Conservation (phyloP, 2,113 vertebrate genomes). For the Pholis gunnellus region DNA sequence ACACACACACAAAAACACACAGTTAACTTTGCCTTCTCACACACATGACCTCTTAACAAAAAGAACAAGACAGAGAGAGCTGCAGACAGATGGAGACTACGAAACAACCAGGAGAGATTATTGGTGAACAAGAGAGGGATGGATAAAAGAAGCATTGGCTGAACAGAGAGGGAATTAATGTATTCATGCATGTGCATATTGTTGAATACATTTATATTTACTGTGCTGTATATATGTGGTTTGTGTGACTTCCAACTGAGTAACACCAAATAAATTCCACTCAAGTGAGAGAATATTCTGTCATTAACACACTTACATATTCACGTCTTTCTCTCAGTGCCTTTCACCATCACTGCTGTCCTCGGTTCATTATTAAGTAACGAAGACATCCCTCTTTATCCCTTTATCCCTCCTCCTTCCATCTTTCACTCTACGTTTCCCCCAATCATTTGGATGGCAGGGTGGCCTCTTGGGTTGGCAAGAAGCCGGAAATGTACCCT, state of each 20-base stretch:
- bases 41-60: slow-evolving; percentile 29
- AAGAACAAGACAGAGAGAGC: slow-evolving; percentile 2
- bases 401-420: background rate
- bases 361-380: slow-evolving; percentile 14
- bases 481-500: background rate
- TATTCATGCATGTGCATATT: background rate
- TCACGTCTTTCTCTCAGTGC: background rate
- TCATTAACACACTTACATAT: background rate
- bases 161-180: slow-evolving; percentile 22
- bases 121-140: background rate
- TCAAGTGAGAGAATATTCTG: background rate
- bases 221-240: background rate
- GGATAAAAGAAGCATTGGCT: slow-evolving; percentile 25
- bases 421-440: background rate
- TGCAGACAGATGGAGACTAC: background rate
- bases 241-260: background rate
- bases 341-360: background rate
- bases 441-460: background rate
- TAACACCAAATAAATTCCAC: slow-evolving; percentile 22
- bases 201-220: slow-evolving; percentile 21
- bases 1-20: slow-evolving; percentile 15
- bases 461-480: background rate
- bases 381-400: background rate
- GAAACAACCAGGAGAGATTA: background rate
- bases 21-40: slow-evolving; percentile 16